Conservation (phyloP, 1,140 invertebrate genomes). For the Spodoptera frugiperda region DNA sequence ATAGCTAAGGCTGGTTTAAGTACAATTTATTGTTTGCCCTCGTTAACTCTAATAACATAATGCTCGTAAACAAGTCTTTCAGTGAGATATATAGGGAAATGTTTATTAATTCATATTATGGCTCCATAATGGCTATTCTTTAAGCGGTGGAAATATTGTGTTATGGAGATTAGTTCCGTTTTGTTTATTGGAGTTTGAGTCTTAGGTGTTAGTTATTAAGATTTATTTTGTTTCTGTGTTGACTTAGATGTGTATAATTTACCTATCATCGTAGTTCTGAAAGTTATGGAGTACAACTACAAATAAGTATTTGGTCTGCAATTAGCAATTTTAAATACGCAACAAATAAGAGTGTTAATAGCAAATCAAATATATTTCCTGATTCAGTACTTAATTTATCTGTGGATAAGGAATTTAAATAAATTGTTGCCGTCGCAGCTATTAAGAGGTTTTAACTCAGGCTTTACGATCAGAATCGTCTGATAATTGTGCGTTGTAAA, state of each 20-base stretch:
- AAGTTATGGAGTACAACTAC: too few relatives aligned
- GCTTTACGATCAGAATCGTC: conserved; percentile 63
- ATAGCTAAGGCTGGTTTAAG: conserved; percentile 42
- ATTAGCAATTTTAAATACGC: neutral
- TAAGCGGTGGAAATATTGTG: conserved; percentile 1
- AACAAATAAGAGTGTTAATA: conserved; percentile 32
- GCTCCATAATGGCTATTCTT: conserved; percentile 18
- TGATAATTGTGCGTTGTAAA: conserved; percentile 66
- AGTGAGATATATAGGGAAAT: conserved; percentile 42
- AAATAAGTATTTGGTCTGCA: too few relatives aligned
- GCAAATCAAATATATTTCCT: conserved; percentile 48
- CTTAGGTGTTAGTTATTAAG: too few relatives aligned
- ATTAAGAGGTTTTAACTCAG: conserved; percentile 63
- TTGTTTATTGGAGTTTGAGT: neutral
- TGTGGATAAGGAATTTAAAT: conserved; percentile 59
- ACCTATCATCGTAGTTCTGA: too few relatives aligned
- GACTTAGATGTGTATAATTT: too few relatives aligned
- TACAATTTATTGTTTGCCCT: conserved; percentile 37
- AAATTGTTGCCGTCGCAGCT: conserved; percentile 62
- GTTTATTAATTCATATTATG: conserved; percentile 43
- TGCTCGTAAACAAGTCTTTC: conserved; percentile 42
- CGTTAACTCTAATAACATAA: conserved; percentile 44
- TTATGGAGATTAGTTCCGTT: neutral
- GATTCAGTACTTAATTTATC: conserved; percentile 51
- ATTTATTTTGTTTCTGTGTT: too few relatives aligned